Percentiles rank a stretch among this genome's conserved stretches.
Conservation (phyloP, 2,888 invertebrate genomes). For the Hemicrepidius hirtus region DNA sequence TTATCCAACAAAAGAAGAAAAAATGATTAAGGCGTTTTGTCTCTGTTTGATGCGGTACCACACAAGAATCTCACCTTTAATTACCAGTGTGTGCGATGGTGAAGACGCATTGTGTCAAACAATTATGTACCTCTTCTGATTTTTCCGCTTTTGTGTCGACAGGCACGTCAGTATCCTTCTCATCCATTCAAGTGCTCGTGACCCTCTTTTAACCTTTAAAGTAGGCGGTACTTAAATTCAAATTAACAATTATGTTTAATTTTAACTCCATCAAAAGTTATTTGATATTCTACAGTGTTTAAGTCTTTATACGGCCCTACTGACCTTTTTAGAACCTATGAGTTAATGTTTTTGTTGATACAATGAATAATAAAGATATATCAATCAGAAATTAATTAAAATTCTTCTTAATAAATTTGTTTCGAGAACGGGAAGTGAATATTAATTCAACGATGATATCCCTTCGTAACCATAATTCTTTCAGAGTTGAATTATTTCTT, state of each 20-base stretch:
- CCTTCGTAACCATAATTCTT: neutral
- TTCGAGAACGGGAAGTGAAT: neutral
- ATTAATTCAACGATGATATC: neutral
- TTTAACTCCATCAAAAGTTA: constrained; percentile 34
- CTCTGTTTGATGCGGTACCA: constrained; percentile 5
- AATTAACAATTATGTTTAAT: constrained; percentile 46
- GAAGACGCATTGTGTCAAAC: constrained; percentile 29
- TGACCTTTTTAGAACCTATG: constrained; percentile 8
- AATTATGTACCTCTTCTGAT: constrained; percentile 38
- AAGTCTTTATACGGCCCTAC: constrained; percentile 4
- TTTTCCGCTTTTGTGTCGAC: constrained; percentile 41
- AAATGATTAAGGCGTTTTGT: constrained; percentile 19
- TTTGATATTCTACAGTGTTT: constrained; percentile 20
- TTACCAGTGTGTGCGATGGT: constrained; percentile 15
- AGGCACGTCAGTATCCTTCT: constrained; percentile 44
- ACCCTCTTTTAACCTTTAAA: constrained; percentile 46
- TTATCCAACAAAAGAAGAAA: constrained; percentile 8
- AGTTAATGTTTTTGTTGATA: neutral
- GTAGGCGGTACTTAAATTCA: constrained; percentile 48
- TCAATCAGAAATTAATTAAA: constrained; percentile 4
- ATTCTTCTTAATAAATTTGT: neutral
- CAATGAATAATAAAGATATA: constrained; percentile 2
- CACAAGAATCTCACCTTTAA: constrained; percentile 11
- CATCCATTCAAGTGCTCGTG: constrained; percentile 42
- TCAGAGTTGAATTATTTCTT: neutral